Evolutionary conservation across 2,113 vertebrate species (phyloP).

Genomic region (Ictalurus punctatus): DNA sequence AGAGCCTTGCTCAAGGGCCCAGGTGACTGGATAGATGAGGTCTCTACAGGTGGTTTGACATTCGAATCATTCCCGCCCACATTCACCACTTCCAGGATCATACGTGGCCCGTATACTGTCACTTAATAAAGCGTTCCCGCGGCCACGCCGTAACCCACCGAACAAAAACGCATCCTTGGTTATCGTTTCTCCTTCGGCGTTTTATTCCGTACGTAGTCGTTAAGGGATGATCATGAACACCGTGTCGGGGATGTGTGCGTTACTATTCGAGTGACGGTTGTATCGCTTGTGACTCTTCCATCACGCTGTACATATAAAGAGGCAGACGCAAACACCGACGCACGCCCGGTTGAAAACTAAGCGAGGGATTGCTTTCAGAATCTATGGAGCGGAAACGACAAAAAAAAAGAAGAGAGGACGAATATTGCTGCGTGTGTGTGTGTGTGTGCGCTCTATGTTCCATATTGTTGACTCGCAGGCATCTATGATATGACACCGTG

Average conservation of each 20-base stretch:
- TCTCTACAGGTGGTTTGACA: no score
- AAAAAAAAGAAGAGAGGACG: no score
- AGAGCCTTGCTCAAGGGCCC: no score
- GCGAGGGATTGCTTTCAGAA: slow-evolving; percentile 1
- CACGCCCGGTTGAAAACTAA: slow-evolving; percentile 1
- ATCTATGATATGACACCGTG: slow-evolving; percentile 26
- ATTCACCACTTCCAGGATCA: neutral
- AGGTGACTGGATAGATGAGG: no score
- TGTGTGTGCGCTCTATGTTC: neutral
- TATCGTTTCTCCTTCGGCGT: neutral
- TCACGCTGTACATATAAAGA: neutral
- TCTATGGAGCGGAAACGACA: neutral
- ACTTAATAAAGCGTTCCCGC: no score
- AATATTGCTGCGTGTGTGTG: neutral
- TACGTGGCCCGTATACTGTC: no score
- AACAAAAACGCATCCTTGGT: neutral
- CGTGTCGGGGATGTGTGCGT: neutral
- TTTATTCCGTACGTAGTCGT: neutral
- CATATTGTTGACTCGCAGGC: slow-evolving; percentile 29
- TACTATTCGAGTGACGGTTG: neutral
- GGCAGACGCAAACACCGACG: no score
- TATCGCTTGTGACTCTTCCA: neutral
- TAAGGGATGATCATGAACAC: neutral
- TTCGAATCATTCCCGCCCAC: neutral
- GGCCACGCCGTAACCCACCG: no score